Evolutionary conservation across 1,140 invertebrate genomes (phyloP).

Genomic region (Dreissena rostriformis): DNA sequence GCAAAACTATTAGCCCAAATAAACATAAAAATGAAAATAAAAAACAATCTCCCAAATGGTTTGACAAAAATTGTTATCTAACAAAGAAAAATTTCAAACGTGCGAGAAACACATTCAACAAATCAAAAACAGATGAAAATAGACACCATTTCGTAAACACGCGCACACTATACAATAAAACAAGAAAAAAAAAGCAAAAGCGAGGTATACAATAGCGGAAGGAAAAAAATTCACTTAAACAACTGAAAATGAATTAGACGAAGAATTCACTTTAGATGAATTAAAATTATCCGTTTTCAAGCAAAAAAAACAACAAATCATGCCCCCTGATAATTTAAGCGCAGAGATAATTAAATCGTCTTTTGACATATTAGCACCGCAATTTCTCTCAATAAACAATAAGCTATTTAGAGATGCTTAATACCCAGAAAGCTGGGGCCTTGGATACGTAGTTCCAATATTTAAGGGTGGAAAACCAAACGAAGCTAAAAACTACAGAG

Average conservation of each 20-base stretch:
- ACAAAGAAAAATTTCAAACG: neutral
- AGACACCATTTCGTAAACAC: neutral
- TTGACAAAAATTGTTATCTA: neutral
- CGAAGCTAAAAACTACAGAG: slow-evolving; percentile 9
- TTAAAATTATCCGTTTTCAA: neutral
- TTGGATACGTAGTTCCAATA: slow-evolving; percentile 3
- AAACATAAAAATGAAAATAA: too few species aligned
- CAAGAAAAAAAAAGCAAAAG: neutral
- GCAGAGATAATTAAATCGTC: slow-evolving; percentile 29
- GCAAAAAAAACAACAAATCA: slow-evolving; percentile 18
- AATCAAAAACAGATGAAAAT: neutral
- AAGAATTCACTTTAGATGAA: slow-evolving; percentile 13
- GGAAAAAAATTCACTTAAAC: neutral
- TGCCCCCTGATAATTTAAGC: neutral
- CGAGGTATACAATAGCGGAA: neutral
- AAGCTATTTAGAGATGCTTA: neutral
- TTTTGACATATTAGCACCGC: slow-evolving; percentile 12
- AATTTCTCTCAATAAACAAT: slow-evolving; percentile 12
- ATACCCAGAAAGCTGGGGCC: slow-evolving; percentile 5
- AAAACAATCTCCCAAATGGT: too few species aligned
- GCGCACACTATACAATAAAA: neutral
- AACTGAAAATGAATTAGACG: slow-evolving; percentile 4
- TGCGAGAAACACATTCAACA: neutral
- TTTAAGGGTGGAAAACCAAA: slow-evolving; percentile 19
- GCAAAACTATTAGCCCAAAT: too few species aligned